Base-by-base conservation (phyloP, 2,888 invertebrate genomes). In the Electrophaes corylata region DNA sequence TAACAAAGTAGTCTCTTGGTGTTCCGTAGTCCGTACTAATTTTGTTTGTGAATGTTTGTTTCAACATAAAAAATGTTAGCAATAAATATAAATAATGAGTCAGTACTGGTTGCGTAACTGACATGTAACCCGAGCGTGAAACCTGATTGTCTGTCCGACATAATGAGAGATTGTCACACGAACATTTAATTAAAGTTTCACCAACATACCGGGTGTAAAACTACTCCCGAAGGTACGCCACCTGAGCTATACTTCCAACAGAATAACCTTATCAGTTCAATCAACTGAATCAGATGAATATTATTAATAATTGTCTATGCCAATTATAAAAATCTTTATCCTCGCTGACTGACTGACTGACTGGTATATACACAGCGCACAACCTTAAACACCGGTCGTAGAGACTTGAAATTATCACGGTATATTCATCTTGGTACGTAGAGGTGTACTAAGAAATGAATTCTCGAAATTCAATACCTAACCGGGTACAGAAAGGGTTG, bases 101-200 rank as follows among this genome's bases (percentile, higher is more conserved):
- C 41, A 35, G 26, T 26, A 18, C n/a, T 23, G 37, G 41, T 59
- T 59, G 26, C 49, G 54, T 23, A 59, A 55, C 16, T 26, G 48
- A 43, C 31, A 19, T 48, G 45, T 49, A 50, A 37, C 23, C n/a
- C 37, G 37, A 43, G 20, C 51, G 47, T 26, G 29, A 51, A 55
- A 60, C 50, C 47, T 51, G 54, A 55, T 55, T 54, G 52, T 55
- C 47, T 60, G 45, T 54, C 44, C 45, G 51, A 57, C 46, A 62
- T 47, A 64, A 61, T 60, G 62, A 47, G 53, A 58, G 49, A 56
- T 52, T 70, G 70, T 73, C 74, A 70, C 57, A 63, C 49, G 63
- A 54, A 62, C 56, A 64, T 69, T 67, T 57, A 70, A 73, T 70
- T 67, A 65, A 63, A 53, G 33, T 55, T 60, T 64, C 50, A 61